These are phyloP conservation scores for Pogonomyrmex barbatus DNA, from an alignment of 1,140 invertebrate species.

Conservation along the genomic window DNA sequence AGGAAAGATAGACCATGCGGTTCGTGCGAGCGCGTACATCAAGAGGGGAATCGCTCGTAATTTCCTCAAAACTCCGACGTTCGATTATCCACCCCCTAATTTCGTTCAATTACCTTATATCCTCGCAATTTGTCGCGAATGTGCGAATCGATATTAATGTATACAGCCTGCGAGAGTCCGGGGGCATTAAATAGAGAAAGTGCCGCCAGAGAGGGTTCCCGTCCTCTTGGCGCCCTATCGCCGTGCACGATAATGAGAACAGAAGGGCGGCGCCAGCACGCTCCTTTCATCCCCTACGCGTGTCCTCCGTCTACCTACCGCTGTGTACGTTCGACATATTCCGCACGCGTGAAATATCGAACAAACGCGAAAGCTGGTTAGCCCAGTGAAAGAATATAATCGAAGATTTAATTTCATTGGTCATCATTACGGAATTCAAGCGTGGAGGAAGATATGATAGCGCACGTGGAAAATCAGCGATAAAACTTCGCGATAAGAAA, in stretches of 20 bases:
- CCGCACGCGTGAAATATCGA: conserved; percentile 67
- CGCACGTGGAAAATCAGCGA: conserved; percentile 2
- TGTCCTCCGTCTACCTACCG: not conserved
- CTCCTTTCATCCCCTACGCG: not conserved
- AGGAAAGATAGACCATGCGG: not conserved
- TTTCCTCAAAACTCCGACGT: conserved; percentile 29
- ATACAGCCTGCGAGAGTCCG: conserved; percentile 1
- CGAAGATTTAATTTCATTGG: conserved; percentile 71
- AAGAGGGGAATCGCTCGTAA: conserved; percentile 14
- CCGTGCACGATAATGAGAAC: conserved; percentile 62
- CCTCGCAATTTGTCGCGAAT: conserved; percentile 51
- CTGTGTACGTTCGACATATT: conserved; percentile 37
- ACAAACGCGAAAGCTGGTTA: conserved; percentile 78
- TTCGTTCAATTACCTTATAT: conserved; percentile 49
- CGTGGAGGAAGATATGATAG: conserved; percentile 15
- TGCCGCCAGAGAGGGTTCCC: not conserved
- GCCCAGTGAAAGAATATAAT: conserved; percentile 44
- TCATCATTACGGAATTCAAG: conserved; percentile 58
- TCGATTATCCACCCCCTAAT: conserved; percentile 45
- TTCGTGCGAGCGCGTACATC: not conserved
- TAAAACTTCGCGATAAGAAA: not conserved
- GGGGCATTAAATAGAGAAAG: conserved; percentile 50
- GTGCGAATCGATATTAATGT: conserved; percentile 53
- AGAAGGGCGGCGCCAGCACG: conserved; percentile 63
- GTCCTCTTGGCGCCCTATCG: conserved; percentile 46